Evolutionary conservation across 2,888 invertebrate genomes (phyloP).

Genomic region (Coenonympha glycerion): DNA sequence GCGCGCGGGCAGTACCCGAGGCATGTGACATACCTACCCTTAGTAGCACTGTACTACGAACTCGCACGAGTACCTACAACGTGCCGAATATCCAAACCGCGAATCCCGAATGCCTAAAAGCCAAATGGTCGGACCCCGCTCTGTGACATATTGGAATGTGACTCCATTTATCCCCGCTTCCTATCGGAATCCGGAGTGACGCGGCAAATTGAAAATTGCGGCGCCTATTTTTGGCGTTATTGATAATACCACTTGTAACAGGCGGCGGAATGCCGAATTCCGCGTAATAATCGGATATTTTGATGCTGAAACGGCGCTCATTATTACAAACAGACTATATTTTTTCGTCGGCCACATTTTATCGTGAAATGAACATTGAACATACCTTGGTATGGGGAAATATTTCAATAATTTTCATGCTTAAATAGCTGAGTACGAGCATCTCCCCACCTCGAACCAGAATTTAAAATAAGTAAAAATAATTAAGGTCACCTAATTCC

Average conservation of each 20-base stretch:
- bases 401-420: neutral
- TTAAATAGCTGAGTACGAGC: neutral
- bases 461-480: no score
- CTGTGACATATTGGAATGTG: constrained; percentile 76
- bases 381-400: no score
- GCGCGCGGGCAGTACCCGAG: constrained; percentile 51
- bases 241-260: constrained; percentile 64
- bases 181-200: constrained; percentile 76
- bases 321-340: constrained; percentile 20
- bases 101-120: constrained; percentile 60
- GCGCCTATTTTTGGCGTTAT: constrained; percentile 70
- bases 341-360: constrained; percentile 13
- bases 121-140: constrained; percentile 62
- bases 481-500: no score
- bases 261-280: constrained; percentile 32
- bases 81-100: constrained; percentile 55
- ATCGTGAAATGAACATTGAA: neutral
- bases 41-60: no score
- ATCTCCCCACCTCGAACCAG: no score
- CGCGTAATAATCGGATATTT: constrained; percentile 34
- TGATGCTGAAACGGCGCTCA: constrained; percentile 28
- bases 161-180: constrained; percentile 75
- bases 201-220: constrained; percentile 74
- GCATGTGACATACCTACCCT: constrained; percentile 39
- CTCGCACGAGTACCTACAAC: no score